Evolutionary conservation across 2,797 vertebrate species (phyloP).

Genomic region (Ispidina picta): DNA sequence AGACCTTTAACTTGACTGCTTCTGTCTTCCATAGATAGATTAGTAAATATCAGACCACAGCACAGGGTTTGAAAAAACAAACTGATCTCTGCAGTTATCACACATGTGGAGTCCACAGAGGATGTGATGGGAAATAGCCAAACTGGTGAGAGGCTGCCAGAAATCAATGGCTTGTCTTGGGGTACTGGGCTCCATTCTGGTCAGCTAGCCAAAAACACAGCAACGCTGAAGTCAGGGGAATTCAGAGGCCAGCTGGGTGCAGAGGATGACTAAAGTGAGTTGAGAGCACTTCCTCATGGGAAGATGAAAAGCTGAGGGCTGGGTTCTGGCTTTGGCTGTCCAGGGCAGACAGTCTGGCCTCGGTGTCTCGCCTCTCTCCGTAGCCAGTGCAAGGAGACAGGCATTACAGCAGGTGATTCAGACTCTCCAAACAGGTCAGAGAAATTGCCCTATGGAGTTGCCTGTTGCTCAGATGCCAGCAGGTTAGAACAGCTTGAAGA

Average conservation of each 20-base stretch:
- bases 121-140: neutral
- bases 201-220: neutral
- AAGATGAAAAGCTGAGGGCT: neutral
- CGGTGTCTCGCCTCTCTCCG: neutral
- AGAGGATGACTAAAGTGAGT: neutral
- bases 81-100: neutral
- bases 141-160: neutral
- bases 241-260: neutral
- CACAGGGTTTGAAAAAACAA: neutral
- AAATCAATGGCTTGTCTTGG: neutral
- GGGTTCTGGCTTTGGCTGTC: neutral
- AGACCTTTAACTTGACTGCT: neutral
- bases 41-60: neutral
- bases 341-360: constrained; percentile 10
- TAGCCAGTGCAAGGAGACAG: neutral
- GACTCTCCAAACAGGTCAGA: neutral
- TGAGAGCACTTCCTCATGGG: neutral
- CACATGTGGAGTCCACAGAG: neutral
- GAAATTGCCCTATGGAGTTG: neutral
- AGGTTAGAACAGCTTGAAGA: neutral
- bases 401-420: constrained; percentile 18
- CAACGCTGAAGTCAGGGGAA: neutral
- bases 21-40: neutral
- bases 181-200: neutral
- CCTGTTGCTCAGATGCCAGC: neutral